These are phyloP conservation scores for Chrysochloris asiatica DNA, from an alignment of 2,113 vertebrate genomes.

Conservation along the genomic window DNA sequence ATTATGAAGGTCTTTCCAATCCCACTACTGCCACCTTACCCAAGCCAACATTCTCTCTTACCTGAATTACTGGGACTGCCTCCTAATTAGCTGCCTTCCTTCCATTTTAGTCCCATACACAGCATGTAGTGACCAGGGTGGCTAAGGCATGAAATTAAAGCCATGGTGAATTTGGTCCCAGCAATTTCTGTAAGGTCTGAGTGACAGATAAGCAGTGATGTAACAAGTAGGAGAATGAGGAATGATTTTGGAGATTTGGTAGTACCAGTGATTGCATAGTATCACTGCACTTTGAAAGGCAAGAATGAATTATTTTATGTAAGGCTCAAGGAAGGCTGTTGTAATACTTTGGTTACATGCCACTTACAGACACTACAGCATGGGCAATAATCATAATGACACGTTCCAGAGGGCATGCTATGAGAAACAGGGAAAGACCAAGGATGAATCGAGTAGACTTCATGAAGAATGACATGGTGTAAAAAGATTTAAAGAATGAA, in stretches of 20 bases:
- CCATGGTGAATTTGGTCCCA: conserved; percentile 10
- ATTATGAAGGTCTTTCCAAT: background rate
- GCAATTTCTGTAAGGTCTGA: conserved; percentile 4
- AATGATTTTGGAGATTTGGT: background rate
- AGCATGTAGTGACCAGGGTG: background rate
- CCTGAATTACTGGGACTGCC: background rate
- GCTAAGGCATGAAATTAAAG: background rate
- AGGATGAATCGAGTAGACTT: background rate
- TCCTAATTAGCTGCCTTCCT: background rate
- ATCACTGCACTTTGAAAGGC: conserved; percentile 42
- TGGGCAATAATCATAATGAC: conserved; percentile 54
- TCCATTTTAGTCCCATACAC: background rate
- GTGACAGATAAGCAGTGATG: background rate
- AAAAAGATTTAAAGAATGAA: conserved; percentile 71
- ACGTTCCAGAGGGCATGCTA: conserved; percentile 59
- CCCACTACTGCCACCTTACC: background rate
- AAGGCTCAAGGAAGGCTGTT: conserved; percentile 56
- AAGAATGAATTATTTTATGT: conserved; percentile 45
- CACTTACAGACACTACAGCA: conserved; percentile 53
- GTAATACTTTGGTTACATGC: conserved; percentile 61
- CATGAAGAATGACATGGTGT: conserved; percentile 51
- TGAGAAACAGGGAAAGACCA: conserved; percentile 41
- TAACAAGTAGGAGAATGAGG: background rate
- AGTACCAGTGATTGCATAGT: conserved; percentile 5
- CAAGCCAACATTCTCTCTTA: background rate